Evolutionary conservation across 2,797 vertebrate species (phyloP), one percentile per base, ranked within the genome.

Genomic region (Takifugu ocellatus): DNA sequence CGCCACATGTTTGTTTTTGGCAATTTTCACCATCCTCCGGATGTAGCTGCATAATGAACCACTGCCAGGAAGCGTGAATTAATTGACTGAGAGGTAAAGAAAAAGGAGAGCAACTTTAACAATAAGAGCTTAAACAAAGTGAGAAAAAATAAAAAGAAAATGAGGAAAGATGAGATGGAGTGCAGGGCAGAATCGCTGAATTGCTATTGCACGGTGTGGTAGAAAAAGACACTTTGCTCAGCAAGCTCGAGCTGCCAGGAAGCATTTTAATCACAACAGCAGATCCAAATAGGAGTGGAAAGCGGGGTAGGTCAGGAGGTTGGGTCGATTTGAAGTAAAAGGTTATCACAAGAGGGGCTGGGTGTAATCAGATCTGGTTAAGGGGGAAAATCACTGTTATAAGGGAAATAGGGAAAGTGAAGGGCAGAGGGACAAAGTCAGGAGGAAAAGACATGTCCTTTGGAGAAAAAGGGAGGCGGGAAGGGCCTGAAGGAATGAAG

Each of bases 191-290:
- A 79, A 84, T 70, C 70, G 84, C 87, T 89, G 83, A 88, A 78
- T 88, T 79, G 78, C 78, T 66, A 25, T 65, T 62, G 69, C 71
- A 67, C 31, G 48, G 67, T 33, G 64, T 31, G 5, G 56, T 54
- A 43, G 68, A 21, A 70, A 75, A 79, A 85, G 74, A 84, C 71
- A 84, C 76, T 79, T 80, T 82, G 82, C 82, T 82, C 80, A 84
- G 85, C 72, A 79, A 84, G 80, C 76, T 63, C 55, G 3, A 65
- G 79, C 76, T 78, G 80, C 81, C 87, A 84, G 78, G 68, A 79
- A 84, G 81, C 80, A 87, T 88, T 87, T 84, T 85, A 87, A 89
- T 90, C 85, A 83, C 82, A 81, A 66, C 75, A 47, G 74, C 50
- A 78, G 86, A 90, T 86, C 81, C 86, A 84, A 85, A 88, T 76